Conservation (phyloP, 2,888 invertebrate genomes). For the Aricia artaxerxes region DNA sequence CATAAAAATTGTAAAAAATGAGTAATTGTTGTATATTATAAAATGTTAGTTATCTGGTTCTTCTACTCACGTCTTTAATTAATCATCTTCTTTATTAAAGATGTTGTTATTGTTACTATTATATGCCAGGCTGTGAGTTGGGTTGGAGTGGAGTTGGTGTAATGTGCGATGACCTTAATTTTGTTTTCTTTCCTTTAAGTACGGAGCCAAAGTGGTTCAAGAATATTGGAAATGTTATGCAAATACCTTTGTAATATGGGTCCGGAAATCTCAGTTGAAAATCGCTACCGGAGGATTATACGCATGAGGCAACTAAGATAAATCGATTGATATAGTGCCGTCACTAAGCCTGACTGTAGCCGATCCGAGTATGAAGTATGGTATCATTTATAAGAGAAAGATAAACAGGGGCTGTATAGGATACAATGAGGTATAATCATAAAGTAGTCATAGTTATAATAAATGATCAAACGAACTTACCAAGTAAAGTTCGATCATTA, state of each 20-base stretch:
- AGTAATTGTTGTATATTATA: no score
- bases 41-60: no score
- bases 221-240: neutral
- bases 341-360: slow-evolving; percentile 3
- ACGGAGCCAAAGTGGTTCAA: neutral
- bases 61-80: no score
- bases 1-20: no score
- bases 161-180: neutral
- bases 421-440: no score
- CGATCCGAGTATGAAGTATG: neutral
- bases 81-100: no score
- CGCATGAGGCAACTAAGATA: slow-evolving; percentile 17
- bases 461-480: no score
- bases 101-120: no score
- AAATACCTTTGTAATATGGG: neutral
- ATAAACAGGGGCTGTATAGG: neutral
- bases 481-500: no score
- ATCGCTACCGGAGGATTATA: neutral
- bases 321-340: slow-evolving; percentile 16
- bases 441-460: no score
- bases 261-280: neutral
- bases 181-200: neutral
- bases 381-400: neutral
- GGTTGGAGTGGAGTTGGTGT: no score
- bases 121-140: no score